Percentiles rank a stretch among this genome's conserved stretches.
Evolutionary conservation across 2,797 vertebrate genomes (phyloP).

Genomic region (Menidia menidia): DNA sequence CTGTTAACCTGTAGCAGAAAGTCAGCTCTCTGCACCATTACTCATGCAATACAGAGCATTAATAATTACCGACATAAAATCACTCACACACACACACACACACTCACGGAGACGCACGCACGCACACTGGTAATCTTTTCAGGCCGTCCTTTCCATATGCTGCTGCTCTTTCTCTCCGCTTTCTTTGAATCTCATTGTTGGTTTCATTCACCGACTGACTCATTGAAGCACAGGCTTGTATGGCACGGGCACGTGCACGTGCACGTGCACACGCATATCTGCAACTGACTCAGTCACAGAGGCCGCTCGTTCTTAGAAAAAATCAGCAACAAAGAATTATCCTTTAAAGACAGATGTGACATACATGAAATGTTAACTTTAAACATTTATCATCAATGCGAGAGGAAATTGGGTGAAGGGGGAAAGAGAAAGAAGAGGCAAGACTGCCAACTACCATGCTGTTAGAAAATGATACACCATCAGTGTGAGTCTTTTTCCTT

Average conservation of each 20-base stretch:
- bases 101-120: conserved; percentile 15
- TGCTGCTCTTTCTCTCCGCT: background rate
- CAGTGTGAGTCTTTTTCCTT: conserved; percentile 19
- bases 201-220: conserved; percentile 52
- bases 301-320: conserved; percentile 18
- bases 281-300: conserved; percentile 1
- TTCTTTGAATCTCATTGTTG: conserved; percentile 51
- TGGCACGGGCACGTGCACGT: conserved; percentile 1
- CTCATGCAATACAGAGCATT: conserved; percentile 64
- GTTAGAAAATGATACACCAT: conserved; percentile 21
- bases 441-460: conserved; percentile 6
- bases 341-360: conserved; percentile 17
- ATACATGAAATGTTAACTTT: conserved; percentile 40
- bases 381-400: conserved; percentile 26
- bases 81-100: conserved; percentile 36
- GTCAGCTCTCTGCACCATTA: conserved; percentile 65
- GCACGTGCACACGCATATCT: background rate
- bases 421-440: background rate
- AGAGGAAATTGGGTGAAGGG: background rate
- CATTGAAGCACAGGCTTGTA: conserved; percentile 12
- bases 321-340: conserved; percentile 31
- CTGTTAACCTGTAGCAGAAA: conserved; percentile 68
- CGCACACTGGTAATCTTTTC: conserved; percentile 26
- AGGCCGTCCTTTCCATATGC: conserved; percentile 24
- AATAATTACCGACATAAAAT: conserved; percentile 67